Conservation (phyloP, 2,797 vertebrate species). For the Amphiprion clarkii region DNA sequence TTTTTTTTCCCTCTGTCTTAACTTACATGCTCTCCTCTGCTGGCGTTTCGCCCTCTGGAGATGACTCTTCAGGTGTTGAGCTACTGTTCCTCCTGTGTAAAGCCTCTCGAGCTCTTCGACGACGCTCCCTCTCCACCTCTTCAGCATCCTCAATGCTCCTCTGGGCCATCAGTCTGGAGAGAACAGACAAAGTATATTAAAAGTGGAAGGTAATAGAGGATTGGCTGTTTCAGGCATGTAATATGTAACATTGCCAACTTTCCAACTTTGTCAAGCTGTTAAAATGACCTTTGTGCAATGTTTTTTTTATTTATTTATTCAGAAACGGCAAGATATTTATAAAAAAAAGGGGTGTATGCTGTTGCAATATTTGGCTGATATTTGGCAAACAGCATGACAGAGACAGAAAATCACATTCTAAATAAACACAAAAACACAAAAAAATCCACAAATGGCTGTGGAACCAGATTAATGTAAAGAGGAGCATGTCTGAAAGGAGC, state of each 20-base stretch:
- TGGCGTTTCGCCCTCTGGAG: conserved; percentile 53
- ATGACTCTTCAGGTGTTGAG: conserved; percentile 52
- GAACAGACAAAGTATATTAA: neutral
- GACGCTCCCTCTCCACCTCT: conserved; percentile 88
- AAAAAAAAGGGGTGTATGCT: no score
- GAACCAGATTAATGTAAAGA: no score
- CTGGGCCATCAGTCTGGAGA: conserved; percentile 87
- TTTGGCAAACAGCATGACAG: no score
- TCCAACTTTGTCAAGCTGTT: no score
- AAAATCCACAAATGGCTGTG: no score
- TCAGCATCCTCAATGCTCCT: conserved; percentile 93
- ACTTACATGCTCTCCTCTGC: conserved; percentile 86
- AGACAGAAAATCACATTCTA: no score
- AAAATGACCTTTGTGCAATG: no score
- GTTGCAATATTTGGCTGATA: no score
- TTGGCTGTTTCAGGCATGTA: neutral
- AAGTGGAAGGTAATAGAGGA: neutral
- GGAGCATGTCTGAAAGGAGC: no score
- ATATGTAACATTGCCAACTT: neutral
- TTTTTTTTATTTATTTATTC: no score
- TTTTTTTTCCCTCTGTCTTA: neutral
- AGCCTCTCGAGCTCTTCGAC: conserved; percentile 83
- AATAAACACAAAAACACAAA: no score
- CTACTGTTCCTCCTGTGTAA: conserved; percentile 48
- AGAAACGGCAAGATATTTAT: no score